A percentile compares a stretch with the other conserved stretches of the same genome.
Conservation (phyloP, 2,888 invertebrate genomes). For the Celastrina argiolus region DNA sequence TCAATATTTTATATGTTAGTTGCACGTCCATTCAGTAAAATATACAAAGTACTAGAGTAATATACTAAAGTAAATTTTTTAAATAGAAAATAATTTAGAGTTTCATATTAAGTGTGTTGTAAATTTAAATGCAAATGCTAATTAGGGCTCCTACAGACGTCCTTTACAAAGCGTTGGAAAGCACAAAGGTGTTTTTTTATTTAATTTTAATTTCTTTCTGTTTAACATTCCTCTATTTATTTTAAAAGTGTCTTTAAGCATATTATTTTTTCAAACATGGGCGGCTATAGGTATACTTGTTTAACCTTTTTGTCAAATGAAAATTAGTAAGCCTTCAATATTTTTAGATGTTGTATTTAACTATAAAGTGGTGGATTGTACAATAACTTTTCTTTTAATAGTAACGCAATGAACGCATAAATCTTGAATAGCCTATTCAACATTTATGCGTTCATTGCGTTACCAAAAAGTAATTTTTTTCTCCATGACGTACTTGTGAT, state of each 20-base stretch:
- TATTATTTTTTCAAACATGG: background rate
- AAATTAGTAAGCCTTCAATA: background rate
- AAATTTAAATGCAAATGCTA: slow-evolving; percentile 34
- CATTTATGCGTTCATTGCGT: too few relatives aligned
- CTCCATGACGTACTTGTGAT: too few relatives aligned
- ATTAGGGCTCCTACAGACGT: slow-evolving; percentile 28
- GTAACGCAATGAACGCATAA: too few relatives aligned
- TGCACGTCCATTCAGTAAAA: background rate
- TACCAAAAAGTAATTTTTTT: too few relatives aligned
- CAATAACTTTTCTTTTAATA: too few relatives aligned
- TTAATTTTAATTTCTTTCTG: slow-evolving; percentile 15
- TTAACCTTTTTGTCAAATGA: background rate
- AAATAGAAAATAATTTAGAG: background rate
- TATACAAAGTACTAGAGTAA: background rate
- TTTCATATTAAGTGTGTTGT: slow-evolving; percentile 24
- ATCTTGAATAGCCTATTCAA: too few relatives aligned
- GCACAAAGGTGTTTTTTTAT: slow-evolving; percentile 26
- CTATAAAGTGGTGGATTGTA: too few relatives aligned
- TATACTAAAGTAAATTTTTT: background rate
- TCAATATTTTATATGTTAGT: background rate
- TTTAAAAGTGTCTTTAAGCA: background rate
- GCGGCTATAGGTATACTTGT: background rate
- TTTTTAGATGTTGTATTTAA: too few relatives aligned
- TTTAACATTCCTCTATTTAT: slow-evolving; percentile 14
- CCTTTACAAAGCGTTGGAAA: slow-evolving; percentile 10